Base-by-base conservation (phyloP, 2,113 vertebrate genomes). In the Aegithalos caudatus region DNA sequence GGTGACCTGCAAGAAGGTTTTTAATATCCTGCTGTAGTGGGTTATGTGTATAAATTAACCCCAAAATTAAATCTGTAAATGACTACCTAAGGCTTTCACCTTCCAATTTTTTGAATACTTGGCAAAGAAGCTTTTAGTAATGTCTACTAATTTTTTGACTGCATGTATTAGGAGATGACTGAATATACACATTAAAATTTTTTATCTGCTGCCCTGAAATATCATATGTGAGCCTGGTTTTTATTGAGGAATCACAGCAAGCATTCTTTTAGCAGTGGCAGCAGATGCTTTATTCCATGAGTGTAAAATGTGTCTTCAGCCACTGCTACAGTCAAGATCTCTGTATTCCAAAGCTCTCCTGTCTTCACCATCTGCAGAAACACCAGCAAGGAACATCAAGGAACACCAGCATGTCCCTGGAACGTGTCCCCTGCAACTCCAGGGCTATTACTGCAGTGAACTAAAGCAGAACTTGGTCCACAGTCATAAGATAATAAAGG, bases 381-480 rank as follows among this genome's bases (percentile, higher is more conserved):
- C 51, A 86, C 23, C 62, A 85, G 60, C 12, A 88, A 60, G 50
- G 89, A 94, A 76, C 25, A 12, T 25, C 35, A 38, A 83, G 64
- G n/a, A 90, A 53, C 35, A 74, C 22, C 7, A 8, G 27, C 61
- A 37, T 54, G 40, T 82, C 29, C 56, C 56, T 92, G 54, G 35
- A 85, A 62, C 48, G 27, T 33, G 18, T 53, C 69, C 54, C 37
- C 45, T 92, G 72, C 31, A 90, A 53, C 77, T 64, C 23, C 72
- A 60, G 57, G 16, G 35, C 73, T 90, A 35, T 66, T 90, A 73
- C 48, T 67, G 50, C 1, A 3, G 67, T 67, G 81, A 88, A 42
- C 79, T 77, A 95, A 91, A 83, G 47, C 79, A 93, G 74, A 80
- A 92, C 64, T 93, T 94, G 79, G 67, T 91, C 64, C 21, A 4